Conservation (phyloP, 2,888 invertebrate species). For the Tipula unca region DNA sequence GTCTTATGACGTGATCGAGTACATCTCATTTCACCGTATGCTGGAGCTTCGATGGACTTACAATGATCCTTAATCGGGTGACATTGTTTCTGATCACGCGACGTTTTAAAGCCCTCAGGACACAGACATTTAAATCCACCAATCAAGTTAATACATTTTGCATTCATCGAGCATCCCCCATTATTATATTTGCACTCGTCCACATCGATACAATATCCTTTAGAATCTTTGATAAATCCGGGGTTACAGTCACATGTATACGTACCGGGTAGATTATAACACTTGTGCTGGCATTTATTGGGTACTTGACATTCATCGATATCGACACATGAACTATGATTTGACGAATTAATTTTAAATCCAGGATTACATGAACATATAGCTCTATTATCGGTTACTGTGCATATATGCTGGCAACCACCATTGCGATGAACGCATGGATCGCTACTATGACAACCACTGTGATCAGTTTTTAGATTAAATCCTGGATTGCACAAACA, state of each 20-base stretch:
- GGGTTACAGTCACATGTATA: slow-evolving; percentile 52
- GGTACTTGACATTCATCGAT: slow-evolving; percentile 39
- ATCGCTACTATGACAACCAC: slow-evolving; percentile 40
- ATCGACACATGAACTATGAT: slow-evolving; percentile 33
- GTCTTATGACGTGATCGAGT: slow-evolving; percentile 38
- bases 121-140: slow-evolving; percentile 47
- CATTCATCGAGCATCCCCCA: slow-evolving; percentile 35
- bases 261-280: slow-evolving; percentile 44
- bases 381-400: slow-evolving; percentile 25
- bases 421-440: slow-evolving; percentile 44
- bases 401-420: slow-evolving; percentile 46
- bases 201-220: slow-evolving; percentile 45
- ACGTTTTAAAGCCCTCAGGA: slow-evolving; percentile 36
- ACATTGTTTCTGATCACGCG: slow-evolving; percentile 31
- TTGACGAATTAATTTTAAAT: slow-evolving; percentile 32
- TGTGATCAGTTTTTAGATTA: slow-evolving; percentile 29
- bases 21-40: slow-evolving; percentile 37
- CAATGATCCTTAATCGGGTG: slow-evolving; percentile 35
- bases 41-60: slow-evolving; percentile 33
- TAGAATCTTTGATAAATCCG: slow-evolving; percentile 45
- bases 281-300: slow-evolving; percentile 43
- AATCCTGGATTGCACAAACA: slow-evolving; percentile 44
- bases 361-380: slow-evolving; percentile 43
- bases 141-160: slow-evolving; percentile 42
- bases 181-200: slow-evolving; percentile 46